Conservation (phyloP, 2,113 vertebrate species). For the Chloebia gouldiae region DNA sequence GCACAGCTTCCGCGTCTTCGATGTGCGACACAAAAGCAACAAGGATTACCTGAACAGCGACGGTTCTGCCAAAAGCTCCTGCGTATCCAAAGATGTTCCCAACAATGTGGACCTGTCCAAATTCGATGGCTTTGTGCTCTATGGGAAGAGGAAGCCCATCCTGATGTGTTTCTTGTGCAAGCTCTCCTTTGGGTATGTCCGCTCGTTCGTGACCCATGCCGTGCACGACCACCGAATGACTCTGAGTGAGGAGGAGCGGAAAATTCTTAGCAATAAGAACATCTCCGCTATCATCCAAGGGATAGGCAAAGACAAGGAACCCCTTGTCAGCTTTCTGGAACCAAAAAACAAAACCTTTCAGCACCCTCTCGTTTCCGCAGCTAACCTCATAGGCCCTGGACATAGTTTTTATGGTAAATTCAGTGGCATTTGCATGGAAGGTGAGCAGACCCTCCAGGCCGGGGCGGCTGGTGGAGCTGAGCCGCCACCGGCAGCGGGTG, state of each 20-base stretch:
- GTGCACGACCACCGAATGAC: constrained; percentile 99
- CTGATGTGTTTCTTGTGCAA: constrained; percentile 99
- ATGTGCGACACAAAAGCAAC: constrained; percentile 99
- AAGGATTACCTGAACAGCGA: constrained; percentile 99
- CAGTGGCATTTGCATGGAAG: constrained; percentile 96
- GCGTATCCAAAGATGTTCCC: constrained; percentile 99
- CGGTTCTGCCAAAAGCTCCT: constrained; percentile 99
- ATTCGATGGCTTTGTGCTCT: constrained; percentile 96
- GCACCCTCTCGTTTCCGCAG: constrained; percentile 87
- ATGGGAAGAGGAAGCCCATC: constrained; percentile 98
- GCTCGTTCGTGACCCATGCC: constrained; percentile 96
- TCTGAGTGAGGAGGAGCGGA: constrained; percentile 95
- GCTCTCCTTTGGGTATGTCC: constrained; percentile 96
- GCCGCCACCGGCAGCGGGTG: constrained; percentile 63
- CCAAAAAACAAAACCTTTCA: constrained; percentile 97
- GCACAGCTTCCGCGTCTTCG: constrained; percentile 99
- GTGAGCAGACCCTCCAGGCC: constrained; percentile 77
- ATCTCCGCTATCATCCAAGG: constrained; percentile 99
- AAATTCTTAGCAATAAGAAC: constrained; percentile 96
- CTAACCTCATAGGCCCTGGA: constrained; percentile 91
- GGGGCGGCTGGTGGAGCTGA: constrained; percentile 56
- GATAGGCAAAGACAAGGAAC: constrained; percentile 99
- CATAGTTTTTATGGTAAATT: constrained; percentile 99
- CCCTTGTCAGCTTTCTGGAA: constrained; percentile 99
- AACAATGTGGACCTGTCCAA: constrained; percentile 99